Conservation (phyloP, 2,797 vertebrate genomes). For the Mastacembelus armatus region DNA sequence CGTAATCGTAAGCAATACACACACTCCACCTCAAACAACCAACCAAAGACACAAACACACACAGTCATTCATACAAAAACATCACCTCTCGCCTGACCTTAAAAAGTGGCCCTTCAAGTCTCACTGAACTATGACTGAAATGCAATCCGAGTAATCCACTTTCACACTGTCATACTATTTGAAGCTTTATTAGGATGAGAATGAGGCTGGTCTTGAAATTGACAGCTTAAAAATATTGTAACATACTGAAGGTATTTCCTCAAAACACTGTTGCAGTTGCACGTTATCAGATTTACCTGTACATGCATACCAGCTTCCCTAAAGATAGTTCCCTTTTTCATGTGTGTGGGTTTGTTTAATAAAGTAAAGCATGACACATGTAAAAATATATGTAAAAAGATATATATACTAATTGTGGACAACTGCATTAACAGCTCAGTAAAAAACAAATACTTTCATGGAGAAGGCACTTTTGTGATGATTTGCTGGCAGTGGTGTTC, state of each 20-base stretch:
- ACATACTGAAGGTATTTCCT: background rate
- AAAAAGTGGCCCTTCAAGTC: background rate
- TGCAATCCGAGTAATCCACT: background rate
- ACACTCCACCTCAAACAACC: slow-evolving; percentile 6
- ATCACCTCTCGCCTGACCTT: background rate
- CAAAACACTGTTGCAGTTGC: background rate
- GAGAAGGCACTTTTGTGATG: background rate
- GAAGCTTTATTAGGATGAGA: slow-evolving; percentile 5
- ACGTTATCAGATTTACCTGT: too few relatives aligned
- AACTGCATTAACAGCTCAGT: background rate
- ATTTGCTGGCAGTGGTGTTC: background rate
- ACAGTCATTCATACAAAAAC: slow-evolving; percentile 25
- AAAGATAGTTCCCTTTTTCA: background rate
- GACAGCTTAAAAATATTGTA: background rate
- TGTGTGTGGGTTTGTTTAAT: too few relatives aligned
- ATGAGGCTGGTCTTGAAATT: background rate
- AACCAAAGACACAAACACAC: slow-evolving; percentile 17
- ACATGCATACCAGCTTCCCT: background rate
- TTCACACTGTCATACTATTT: background rate
- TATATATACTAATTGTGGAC: background rate
- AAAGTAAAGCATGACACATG: too few relatives aligned
- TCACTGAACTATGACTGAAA: background rate
- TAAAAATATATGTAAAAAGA: background rate
- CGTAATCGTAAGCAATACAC: slow-evolving; percentile 7
- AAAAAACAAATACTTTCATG: background rate